These are phyloP conservation scores for Bombus confusus DNA, from an alignment of 1,140 invertebrate genomes.

Conservation along the genomic window DNA sequence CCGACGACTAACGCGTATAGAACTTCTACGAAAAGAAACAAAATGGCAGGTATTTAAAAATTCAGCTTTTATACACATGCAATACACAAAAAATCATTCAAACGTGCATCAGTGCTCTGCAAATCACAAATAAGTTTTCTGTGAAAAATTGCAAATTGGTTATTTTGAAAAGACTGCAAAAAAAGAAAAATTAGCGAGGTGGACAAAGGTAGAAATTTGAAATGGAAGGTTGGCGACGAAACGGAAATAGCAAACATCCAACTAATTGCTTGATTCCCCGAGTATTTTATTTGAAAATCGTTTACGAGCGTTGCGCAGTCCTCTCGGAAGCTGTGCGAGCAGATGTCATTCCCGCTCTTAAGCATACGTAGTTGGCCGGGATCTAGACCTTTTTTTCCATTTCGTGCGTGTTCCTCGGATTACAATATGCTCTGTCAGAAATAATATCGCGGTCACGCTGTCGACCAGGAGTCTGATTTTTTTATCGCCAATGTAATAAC, in stretches of 20 bases:
- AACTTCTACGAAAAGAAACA: no score
- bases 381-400: not conserved
- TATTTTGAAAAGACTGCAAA: not conserved
- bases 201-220: not conserved
- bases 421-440: slow-evolving; percentile 11
- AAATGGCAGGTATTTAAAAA: no score
- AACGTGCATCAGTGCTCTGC: no score
- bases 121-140: no score
- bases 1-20: no score
- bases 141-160: not conserved
- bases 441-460: slow-evolving; percentile 29
- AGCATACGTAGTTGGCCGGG: not conserved
- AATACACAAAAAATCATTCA: not conserved
- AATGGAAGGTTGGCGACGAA: not conserved
- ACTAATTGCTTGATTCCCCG: not conserved
- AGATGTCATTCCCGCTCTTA: slow-evolving; percentile 44
- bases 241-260: slow-evolving; percentile 8
- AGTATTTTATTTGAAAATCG: slow-evolving; percentile 27
- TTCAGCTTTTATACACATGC: no score
- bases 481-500: not conserved
- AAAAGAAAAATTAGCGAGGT: no score
- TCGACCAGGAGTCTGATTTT: not conserved
- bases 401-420: not conserved
- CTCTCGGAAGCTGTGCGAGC: slow-evolving; percentile 28
- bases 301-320: slow-evolving; percentile 9